Base-by-base conservation (phyloP, 1,140 invertebrate genomes). In the Cydia pomonella region DNA sequence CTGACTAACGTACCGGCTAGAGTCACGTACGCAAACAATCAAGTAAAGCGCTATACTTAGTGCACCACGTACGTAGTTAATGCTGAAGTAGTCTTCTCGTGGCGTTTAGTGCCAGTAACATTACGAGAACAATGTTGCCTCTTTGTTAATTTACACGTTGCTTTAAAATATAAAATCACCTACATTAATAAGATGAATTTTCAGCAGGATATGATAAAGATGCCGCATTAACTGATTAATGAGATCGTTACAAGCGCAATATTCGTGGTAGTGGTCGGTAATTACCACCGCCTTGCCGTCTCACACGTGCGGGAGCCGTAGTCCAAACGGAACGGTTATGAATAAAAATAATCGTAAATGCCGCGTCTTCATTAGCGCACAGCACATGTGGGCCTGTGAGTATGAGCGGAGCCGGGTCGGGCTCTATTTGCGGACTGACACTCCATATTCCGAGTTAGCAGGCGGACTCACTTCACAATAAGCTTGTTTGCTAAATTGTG, bases 401-500 rank as follows among this genome's bases (percentile, higher is more conserved):
- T 81, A 76, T 79, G 79, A 79, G 75, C 75, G 76, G 53, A 79
- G 66, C 62, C 76, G 69, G 71, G 77, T 71, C 73, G 75, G 41
- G 21, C 44, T 79, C 80, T 83, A 80, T 85, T 84, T 82, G 81
- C 79, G 77, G 76, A 83, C 76, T 73, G 79, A 75, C 80, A 84
- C 82, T 83, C 73, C 77, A 80, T 79, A 76, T 74, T 74, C 74
- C 76, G 73, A 79, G 77, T 76, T 73, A 73, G 74, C 72, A 50
- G 50, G 72, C 77, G 59, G 44, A 80, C 76, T 81, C 82, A 79
- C 82, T 86, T 74, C 77, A 84, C 83, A 84, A 80, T 85, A 80
- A 83, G 85, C 80, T 82, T 79, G 81, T 85, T 81, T 80, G 79
- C 81, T 83, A 80, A 85, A 86, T 82, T 82, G 78, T 80, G 71